Conservation (phyloP, 2,888 invertebrate species). For the Aporophyla nigra region DNA sequence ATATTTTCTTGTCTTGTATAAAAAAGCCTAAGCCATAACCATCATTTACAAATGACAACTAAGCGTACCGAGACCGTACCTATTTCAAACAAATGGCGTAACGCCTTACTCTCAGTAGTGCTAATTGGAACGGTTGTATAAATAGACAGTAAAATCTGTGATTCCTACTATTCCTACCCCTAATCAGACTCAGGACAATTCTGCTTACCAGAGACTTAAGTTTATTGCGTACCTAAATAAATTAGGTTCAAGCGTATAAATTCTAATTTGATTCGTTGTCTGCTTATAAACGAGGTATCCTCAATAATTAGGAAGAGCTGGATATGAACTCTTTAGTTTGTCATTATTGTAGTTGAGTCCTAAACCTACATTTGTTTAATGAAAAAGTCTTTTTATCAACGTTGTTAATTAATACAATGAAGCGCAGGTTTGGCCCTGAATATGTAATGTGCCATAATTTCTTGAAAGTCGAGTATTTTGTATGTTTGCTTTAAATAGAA, state of each 20-base stretch:
- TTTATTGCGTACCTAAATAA: slow-evolving; percentile 7
- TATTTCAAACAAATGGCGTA: slow-evolving; percentile 7
- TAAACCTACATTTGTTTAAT: not conserved
- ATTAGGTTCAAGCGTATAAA: slow-evolving; percentile 26
- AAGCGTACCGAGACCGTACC: not conserved
- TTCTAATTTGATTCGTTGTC: slow-evolving; percentile 18
- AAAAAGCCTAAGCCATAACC: not conserved
- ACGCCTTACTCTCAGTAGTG: not conserved
- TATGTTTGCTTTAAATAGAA: no score
- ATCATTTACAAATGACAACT: not conserved
- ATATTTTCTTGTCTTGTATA: no score
- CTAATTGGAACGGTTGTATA: slow-evolving; percentile 33
- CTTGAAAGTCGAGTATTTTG: not conserved
- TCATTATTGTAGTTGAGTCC: not conserved
- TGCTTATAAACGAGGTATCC: slow-evolving; percentile 7
- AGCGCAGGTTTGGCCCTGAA: not conserved
- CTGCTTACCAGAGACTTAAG: not conserved
- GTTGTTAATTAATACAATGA: not conserved
- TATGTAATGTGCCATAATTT: not conserved
- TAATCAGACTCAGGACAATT: slow-evolving; percentile 8
- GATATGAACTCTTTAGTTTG: not conserved
- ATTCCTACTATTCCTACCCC: slow-evolving; percentile 1
- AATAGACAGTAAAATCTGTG: not conserved
- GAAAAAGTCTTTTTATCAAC: not conserved
- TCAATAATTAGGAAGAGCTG: not conserved